Conservation (phyloP, 1,140 invertebrate genomes). For the Brachionus plicatilis region DNA sequence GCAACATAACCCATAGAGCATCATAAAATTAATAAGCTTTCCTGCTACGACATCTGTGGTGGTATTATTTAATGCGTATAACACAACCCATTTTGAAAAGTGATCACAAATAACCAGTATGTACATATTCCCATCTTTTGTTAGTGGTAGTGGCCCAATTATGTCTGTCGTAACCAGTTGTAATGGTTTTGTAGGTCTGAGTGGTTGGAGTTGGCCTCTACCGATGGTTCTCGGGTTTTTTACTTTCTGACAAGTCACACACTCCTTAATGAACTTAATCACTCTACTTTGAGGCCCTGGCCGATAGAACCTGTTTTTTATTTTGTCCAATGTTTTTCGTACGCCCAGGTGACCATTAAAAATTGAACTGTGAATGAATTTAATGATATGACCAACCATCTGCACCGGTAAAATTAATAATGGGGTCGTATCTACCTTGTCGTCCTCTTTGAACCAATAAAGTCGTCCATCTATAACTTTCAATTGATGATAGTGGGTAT, state of each 20-base stretch:
- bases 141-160: slow-evolving; percentile 41
- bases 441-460: background rate
- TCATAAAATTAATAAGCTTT: background rate
- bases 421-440: too few species aligned
- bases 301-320: background rate
- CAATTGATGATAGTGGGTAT: background rate
- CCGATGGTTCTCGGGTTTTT: background rate
- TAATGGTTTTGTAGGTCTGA: background rate
- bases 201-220: background rate
- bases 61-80: background rate
- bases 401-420: background rate
- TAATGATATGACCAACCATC: background rate
- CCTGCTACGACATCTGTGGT: background rate
- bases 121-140: slow-evolving; percentile 45
- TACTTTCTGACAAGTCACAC: slow-evolving; percentile 29
- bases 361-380: background rate
- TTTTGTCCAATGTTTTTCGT: background rate
- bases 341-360: slow-evolving; percentile 32
- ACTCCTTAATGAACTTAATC: background rate
- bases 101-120: slow-evolving; percentile 50
- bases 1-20: background rate
- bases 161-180: background rate
- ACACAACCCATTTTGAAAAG: slow-evolving; percentile 55
- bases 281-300: background rate
- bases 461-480: background rate